phyloP scores from a whole-genome alignment of 2,797 vertebrate genomes.

The Aselliscus stoliczkanus region DNA sequence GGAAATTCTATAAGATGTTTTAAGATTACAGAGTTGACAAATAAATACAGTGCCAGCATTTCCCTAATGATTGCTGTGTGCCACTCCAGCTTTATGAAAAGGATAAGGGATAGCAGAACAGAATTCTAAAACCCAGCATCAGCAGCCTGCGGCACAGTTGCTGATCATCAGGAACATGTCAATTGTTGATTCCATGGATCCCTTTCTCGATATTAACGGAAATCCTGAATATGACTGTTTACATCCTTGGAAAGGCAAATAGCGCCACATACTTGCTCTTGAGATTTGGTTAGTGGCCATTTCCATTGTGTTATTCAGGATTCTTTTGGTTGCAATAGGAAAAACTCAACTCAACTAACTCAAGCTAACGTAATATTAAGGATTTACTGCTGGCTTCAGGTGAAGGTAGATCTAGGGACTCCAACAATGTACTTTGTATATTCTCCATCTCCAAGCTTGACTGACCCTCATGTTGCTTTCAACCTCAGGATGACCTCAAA shows the following conservation, averaged over 20 bases:
- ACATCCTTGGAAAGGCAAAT: not conserved
- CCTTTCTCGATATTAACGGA: not conserved
- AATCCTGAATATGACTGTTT: not conserved
- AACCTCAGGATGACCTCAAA: not conserved
- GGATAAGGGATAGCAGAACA: not conserved
- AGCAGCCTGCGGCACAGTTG: not conserved
- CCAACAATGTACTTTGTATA: not conserved
- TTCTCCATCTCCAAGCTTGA: not conserved
- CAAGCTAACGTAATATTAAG: not conserved
- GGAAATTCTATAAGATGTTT: conserved; percentile 20
- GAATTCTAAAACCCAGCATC: not conserved
- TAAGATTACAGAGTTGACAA: not conserved
- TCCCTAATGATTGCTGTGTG: not conserved
- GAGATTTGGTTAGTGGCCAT: not conserved
- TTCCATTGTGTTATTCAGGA: not conserved
- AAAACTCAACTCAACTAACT: not conserved
- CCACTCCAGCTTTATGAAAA: not conserved
- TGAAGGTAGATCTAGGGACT: not conserved
- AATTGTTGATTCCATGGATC: not conserved
- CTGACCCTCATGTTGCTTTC: not conserved
- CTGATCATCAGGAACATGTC: not conserved
- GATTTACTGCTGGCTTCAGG: not conserved
- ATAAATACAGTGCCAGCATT: not conserved
- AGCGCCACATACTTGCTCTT: not conserved
- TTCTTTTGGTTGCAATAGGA: not conserved